A percentile compares a stretch with the other conserved stretches of the same genome.
Evolutionary conservation across 2,113 vertebrate species (phyloP).

Genomic region (Eretmochelys imbricata): DNA sequence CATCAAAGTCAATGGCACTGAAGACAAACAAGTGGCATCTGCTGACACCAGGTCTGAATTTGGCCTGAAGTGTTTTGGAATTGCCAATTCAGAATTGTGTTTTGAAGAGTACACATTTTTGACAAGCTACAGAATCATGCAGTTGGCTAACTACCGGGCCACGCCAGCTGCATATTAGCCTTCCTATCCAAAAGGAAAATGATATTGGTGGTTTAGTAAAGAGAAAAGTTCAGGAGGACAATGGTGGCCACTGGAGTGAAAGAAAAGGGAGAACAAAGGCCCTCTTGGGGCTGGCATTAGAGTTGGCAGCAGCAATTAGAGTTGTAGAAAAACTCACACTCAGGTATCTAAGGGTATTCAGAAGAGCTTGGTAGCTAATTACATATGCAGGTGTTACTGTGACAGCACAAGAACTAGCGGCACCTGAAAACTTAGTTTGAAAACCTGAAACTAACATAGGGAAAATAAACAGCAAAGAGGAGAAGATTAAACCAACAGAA

Average conservation of each 20-base stretch:
- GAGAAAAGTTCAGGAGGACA: neutral
- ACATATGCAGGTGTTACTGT: neutral
- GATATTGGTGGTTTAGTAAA: neutral
- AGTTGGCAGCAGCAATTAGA: neutral
- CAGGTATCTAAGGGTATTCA: rapidly evolving
- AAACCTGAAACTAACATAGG: neutral
- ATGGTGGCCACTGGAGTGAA: rapidly evolving
- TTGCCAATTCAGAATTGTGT: neutral
- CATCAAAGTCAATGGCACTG: neutral
- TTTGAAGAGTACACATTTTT: slow-evolving; percentile 17
- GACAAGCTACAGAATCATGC: neutral
- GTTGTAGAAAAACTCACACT: neutral
- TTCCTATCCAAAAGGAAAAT: neutral
- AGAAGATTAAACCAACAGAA: slow-evolving; percentile 4
- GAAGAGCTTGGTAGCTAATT: neutral
- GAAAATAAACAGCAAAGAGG: neutral
- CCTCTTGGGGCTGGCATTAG: neutral
- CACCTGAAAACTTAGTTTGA: neutral
- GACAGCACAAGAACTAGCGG: neutral
- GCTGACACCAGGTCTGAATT: neutral
- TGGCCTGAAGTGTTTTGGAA: rapidly evolving
- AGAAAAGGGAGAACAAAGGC: neutral
- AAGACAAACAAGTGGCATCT: neutral
- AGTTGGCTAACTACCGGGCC: neutral
- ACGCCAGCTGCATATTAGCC: neutral